Percentiles rank a stretch among this genome's conserved stretches.
Conservation (phyloP, 2,113 vertebrate genomes). For the Petaurus breviceps region DNA sequence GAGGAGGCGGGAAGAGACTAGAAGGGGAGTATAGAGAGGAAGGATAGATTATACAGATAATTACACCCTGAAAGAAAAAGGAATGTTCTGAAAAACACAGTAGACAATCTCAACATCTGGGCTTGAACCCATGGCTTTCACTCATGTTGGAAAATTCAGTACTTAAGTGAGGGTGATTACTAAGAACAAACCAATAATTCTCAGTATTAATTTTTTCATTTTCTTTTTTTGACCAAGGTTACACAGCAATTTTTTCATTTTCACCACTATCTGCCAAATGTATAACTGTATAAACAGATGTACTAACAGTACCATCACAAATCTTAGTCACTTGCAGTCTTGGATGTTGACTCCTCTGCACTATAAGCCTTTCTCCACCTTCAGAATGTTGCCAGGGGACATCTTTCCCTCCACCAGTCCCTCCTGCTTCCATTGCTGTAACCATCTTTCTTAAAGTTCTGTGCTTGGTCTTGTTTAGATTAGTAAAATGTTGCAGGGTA, state of each 20-base stretch:
- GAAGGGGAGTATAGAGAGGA: slow-evolving; percentile 41
- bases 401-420: neutral
- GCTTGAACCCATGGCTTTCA: slow-evolving; percentile 67
- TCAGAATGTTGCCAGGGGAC: slow-evolving; percentile 61
- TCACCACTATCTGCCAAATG: slow-evolving; percentile 66
- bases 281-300: slow-evolving; percentile 59
- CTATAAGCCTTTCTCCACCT: slow-evolving; percentile 68
- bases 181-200: slow-evolving; percentile 63
- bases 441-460: slow-evolving; percentile 69
- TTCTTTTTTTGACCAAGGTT: too few species aligned
- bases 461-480: slow-evolving; percentile 66
- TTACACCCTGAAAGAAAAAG: slow-evolving; percentile 69
- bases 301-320: slow-evolving; percentile 66
- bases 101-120: slow-evolving; percentile 65
- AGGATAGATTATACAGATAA: slow-evolving; percentile 52
- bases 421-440: neutral
- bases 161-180: slow-evolving; percentile 67
- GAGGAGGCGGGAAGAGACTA: slow-evolving; percentile 50
- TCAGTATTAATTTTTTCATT: slow-evolving; percentile 51
- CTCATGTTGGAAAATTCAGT: slow-evolving; percentile 49
- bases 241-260: slow-evolving; percentile 55
- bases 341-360: slow-evolving; percentile 49
- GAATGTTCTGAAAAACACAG: slow-evolving; percentile 71
- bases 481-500: slow-evolving; percentile 63
- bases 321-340: slow-evolving; percentile 54